phyloP scores from a whole-genome alignment of 2,113 vertebrate genomes.

The Hemicordylus capensis region DNA sequence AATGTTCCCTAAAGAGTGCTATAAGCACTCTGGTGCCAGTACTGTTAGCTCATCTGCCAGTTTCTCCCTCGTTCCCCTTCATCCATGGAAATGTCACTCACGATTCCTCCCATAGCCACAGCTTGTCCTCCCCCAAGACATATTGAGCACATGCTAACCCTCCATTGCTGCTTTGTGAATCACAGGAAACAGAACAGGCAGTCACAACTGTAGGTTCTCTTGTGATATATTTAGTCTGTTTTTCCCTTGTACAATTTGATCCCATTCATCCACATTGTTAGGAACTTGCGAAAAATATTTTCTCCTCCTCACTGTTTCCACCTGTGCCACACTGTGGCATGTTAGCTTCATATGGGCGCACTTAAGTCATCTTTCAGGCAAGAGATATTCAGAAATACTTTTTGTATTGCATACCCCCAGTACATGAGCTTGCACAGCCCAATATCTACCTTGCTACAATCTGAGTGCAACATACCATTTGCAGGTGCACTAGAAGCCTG shows the following conservation, averaged over 20 bases:
- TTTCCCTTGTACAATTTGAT: conserved; percentile 38
- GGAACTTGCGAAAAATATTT: conserved; percentile 27
- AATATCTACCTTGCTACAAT: conserved; percentile 4
- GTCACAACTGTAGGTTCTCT: neutral
- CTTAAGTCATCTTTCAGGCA: conserved; percentile 4
- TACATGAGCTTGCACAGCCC: conserved; percentile 3
- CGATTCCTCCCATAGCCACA: neutral
- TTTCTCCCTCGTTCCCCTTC: neutral
- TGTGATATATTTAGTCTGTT: conserved; percentile 58
- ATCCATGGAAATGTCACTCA: neutral
- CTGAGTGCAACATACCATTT: neutral
- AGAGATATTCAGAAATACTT: conserved; percentile 10
- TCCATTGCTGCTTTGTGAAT: neutral
- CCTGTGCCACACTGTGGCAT: conserved; percentile 26
- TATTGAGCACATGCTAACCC: neutral
- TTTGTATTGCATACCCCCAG: conserved; percentile 3
- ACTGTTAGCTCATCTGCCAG: neutral
- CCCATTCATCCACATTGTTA: conserved; percentile 12
- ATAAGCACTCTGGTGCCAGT: neutral
- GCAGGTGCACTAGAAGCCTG: neutral
- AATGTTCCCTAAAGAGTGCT: neutral
- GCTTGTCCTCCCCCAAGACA: conserved; percentile 21
- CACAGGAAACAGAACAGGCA: conserved; percentile 6
- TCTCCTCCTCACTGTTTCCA: neutral
- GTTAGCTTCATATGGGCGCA: neutral